Evolutionary conservation across 2,797 vertebrate genomes (phyloP), one percentile per base, ranked within the genome.

Genomic region (Sarcophilus harrisii): DNA sequence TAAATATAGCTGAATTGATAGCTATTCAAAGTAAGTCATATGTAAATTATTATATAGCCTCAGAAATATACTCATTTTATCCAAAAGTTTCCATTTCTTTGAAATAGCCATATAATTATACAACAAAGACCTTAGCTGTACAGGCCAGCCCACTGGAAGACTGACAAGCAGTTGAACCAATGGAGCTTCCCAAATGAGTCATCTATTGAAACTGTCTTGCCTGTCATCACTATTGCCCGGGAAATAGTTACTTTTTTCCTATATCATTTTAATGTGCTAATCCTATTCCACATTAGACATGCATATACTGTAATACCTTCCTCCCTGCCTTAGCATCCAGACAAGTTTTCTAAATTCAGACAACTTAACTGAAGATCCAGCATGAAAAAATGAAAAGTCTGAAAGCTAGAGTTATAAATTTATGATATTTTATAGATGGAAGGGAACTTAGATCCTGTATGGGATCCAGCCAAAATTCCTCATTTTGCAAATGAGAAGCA

Each of bases 181-280:
- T 29, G 29, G 3, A 14, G 0, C 11, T 66, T 94, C 90, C 93
- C 45, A 28, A 27, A 5, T 49, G 57, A 57, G 24, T 45, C 92
- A 73, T 32, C 59, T 94, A 12, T 93, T 45, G 60, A 62, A 93
- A 58, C 27, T 30, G n/a, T 59, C 58, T 58, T 45, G 55, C 29
- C 28, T 91, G 90, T 29, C 90, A 66, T 90, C 57, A 90, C 58
- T 38, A 24, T 1, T 91, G 1, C 58, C 81, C 66, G 4, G 91
- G 45, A 96, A 95, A 57, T 0, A 93, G 49, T 29, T 28, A 16
- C n/a, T 38, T 92, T 97, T 87, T 66, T 66, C 52, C 57, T 89
- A 73, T 49, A 93, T 49, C 91, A 73, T 57, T 62, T 87, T 91
- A 6, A 6, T 49, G 58, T 21, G 14, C 38, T 94, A 94, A 57